Evolutionary conservation across 1,140 invertebrate species (phyloP).

Genomic region (Phenacoccus solenopsis): DNA sequence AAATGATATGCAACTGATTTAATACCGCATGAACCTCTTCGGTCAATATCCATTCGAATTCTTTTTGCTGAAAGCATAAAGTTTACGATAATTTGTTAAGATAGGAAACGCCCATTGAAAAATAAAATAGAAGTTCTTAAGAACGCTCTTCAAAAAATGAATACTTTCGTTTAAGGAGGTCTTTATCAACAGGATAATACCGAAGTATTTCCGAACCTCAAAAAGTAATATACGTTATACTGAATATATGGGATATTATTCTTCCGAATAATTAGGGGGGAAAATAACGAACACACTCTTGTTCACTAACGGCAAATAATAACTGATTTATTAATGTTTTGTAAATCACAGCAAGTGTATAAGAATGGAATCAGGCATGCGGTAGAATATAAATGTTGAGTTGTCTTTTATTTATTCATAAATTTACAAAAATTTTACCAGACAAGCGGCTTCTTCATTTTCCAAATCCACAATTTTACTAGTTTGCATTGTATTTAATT

Average conservation of each 20-base stretch:
- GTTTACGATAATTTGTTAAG: neutral
- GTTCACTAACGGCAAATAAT: too few relatives aligned
- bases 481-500: neutral
- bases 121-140: too few relatives aligned
- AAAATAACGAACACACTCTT: too few relatives aligned
- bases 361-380: too few relatives aligned
- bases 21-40: constrained; percentile 78
- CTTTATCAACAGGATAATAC: neutral
- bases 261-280: too few relatives aligned
- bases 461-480: constrained; percentile 4
- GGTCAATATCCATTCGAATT: constrained; percentile 84
- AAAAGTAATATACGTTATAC: neutral
- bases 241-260: neutral
- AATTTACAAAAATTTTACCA: neutral
- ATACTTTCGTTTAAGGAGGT: too few relatives aligned
- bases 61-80: constrained; percentile 58
- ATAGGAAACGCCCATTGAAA: neutral
- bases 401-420: too few relatives aligned
- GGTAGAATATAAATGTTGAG: too few relatives aligned
- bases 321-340: too few relatives aligned
- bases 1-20: constrained; percentile 65
- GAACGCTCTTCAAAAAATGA: too few relatives aligned
- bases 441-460: constrained; percentile 7
- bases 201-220: neutral
- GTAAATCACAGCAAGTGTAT: too few relatives aligned